Base-by-base conservation (phyloP, 2,888 invertebrate species). In the Drosophila conformis region DNA sequence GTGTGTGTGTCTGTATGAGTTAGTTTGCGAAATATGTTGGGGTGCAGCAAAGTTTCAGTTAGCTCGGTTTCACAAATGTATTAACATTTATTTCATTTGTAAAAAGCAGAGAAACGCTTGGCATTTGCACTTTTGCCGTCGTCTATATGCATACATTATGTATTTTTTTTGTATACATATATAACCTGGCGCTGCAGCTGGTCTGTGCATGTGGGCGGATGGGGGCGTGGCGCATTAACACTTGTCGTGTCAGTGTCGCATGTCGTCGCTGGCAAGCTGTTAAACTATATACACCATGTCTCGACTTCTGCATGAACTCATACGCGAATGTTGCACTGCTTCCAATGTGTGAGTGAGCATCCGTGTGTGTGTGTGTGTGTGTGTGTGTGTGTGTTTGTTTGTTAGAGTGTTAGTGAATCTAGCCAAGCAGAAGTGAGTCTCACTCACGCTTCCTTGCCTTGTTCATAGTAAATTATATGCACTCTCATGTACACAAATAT, bases 211-310 rank as follows among this genome's bases (percentile, higher is more conserved):
- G 57, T 8, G 52, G 67, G 72, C 58, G 48, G 49, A 35, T 13
- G 2, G 27, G 75, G 76, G 86, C 83, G 85, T 87, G 87, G 82
- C 74, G 70, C 71, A 83, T 89, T 86, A 87, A 87, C 88, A 87
- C 87, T 87, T 87, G 87, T 89, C 87, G 86, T 89, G 86, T 86
- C 87, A 89, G 85, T 86, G 89, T 85, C 89, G 86, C 84, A 88
- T 84, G 88, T 82, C 76, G 80, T 78, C 81, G 85, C 78, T 76
- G 62, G 83, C 76, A 77, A 89, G 80, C 89, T 83, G 85, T 87
- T 89, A 87, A 89, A 85, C 82, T 85, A 85, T 89, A 85, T 87
- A 88, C 87, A 86, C 81, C 66, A 77, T 89, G 85, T 89, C 85
- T 89, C 84, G 69, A 64, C 76, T 77, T 82, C 73, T 73, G 89